These are phyloP conservation scores for Mnemiopsis leidyi DNA, from an alignment of 37 sponge, comb jelly and placozoan species.

Conservation along the genomic window DNA sequence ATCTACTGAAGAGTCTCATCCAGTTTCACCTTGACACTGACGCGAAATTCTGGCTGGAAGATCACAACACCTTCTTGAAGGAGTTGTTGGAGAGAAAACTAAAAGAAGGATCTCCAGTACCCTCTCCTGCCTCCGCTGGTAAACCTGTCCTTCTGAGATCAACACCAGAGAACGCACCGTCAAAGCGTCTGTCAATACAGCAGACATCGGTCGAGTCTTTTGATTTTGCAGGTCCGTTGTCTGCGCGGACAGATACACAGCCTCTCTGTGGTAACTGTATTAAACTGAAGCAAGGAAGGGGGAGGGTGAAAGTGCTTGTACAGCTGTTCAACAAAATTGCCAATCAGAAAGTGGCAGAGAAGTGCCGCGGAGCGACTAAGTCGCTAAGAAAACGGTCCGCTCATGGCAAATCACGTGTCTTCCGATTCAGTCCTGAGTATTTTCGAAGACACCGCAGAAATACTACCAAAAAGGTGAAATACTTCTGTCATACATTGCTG, in stretches of 20 bases:
- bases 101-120: neutral
- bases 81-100: neutral
- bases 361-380: neutral
- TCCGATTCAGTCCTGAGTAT: neutral
- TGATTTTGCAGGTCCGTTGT: neutral
- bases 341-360: neutral
- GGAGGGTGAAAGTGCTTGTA: neutral
- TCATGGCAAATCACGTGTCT: neutral
- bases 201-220: slow-evolving; percentile 9
- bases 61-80: neutral
- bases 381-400: neutral
- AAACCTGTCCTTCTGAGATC: neutral
- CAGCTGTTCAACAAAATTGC: neutral
- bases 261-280: neutral
- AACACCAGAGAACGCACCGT: neutral
- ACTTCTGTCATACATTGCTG: too few relatives aligned
- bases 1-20: slow-evolving; percentile 4
- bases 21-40: neutral
- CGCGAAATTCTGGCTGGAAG: neutral
- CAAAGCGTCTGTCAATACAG: neutral
- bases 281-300: neutral
- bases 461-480: neutral
- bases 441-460: neutral
- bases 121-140: neutral
- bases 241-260: neutral